Conservation (phyloP, 2,797 vertebrate species). For the Synaphobranchus kaupii region DNA sequence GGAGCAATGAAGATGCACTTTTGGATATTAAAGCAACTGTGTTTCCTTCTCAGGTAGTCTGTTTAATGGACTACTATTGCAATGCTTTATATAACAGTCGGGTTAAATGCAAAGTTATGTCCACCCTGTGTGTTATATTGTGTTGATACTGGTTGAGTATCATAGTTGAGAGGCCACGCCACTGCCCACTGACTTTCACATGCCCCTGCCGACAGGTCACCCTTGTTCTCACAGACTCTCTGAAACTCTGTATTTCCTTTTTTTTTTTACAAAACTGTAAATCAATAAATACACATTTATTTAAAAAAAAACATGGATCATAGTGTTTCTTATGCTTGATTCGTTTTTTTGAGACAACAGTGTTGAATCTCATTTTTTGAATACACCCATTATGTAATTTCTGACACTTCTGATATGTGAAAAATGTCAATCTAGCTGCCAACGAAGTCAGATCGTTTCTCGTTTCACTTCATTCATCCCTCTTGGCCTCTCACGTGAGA, state of each 20-base stretch:
- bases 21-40: not conserved
- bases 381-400: not conserved
- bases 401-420: not conserved
- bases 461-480: not conserved
- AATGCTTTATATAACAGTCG: not conserved
- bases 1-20: not conserved
- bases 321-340: not conserved
- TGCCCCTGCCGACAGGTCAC: not conserved
- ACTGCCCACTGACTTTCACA: not conserved
- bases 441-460: not conserved
- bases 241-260: not conserved
- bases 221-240: not conserved
- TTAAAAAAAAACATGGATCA: not conserved
- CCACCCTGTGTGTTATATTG: not conserved
- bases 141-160: not conserved
- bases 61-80: not conserved
- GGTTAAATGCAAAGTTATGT: not conserved
- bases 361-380: not conserved
- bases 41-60: conserved; percentile 8
- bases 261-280: not conserved
- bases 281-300: conserved; percentile 2
- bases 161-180: not conserved
- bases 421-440: not conserved
- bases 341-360: not conserved
- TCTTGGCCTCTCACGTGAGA: not conserved